Percentiles rank a stretch among this genome's conserved stretches.
Evolutionary conservation across 92 coral and sea anemone genomes (phyloP).

Genomic region (Epizoanthus stellaris): DNA sequence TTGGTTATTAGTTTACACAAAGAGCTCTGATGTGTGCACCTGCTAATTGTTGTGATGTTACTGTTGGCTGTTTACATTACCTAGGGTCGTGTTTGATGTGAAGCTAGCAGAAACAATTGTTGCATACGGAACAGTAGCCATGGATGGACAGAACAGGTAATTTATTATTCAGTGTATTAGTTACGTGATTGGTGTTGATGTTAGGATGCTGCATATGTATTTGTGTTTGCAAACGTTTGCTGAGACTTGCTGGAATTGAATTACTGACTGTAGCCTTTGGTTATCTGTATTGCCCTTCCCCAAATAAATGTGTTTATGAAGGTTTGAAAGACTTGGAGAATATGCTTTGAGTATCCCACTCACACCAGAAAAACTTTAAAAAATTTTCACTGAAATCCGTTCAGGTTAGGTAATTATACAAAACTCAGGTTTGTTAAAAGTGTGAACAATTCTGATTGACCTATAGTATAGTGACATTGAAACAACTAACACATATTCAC

Average conservation of each 20-base stretch:
- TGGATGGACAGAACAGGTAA: conserved; percentile 56
- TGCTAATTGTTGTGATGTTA: neutral
- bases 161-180: neutral
- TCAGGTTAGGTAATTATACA: too few relatives aligned
- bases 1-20: neutral
- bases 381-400: too few relatives aligned
- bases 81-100: conserved; percentile 64
- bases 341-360: neutral
- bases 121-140: conserved; percentile 59
- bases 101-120: conserved; percentile 47
- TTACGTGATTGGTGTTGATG: neutral
- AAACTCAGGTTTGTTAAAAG: too few relatives aligned
- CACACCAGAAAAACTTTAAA: too few relatives aligned
- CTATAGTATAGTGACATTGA: too few relatives aligned
- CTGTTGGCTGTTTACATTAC: neutral
- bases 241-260: too few relatives aligned
- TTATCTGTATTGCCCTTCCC: too few relatives aligned
- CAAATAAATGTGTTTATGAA: too few relatives aligned
- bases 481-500: too few relatives aligned
- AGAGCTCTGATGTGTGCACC: neutral
- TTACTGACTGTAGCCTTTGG: too few relatives aligned
- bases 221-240: neutral
- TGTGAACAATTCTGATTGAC: too few relatives aligned
- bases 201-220: neutral
- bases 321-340: neutral